Evolutionary conservation across 2,797 vertebrate species (phyloP), one percentile per base, ranked within the genome.

Genomic region (Takifugu rubripes): DNA sequence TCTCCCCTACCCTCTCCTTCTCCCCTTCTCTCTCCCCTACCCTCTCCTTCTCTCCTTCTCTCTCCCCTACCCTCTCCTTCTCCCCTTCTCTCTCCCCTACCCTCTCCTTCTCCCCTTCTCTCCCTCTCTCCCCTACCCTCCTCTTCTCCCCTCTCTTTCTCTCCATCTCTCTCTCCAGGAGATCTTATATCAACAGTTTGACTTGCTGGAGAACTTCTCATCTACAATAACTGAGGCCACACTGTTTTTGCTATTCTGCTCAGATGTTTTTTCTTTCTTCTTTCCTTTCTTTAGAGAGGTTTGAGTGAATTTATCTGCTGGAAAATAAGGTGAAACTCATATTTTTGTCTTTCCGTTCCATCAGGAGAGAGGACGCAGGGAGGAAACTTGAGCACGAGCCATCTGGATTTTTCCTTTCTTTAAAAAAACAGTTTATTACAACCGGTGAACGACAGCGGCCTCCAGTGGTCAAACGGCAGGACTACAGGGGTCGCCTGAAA

Each of bases 331-430:
- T 68, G 53, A 80, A 64, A 67, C 56, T 79, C 75, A 75, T 82
- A 84, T 88, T 85, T 80, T 80, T 61, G 71, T 83, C 72, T 79
- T 79, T 87, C 74, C 64, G 63, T 79, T 86, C 70, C 74, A 78
- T 77, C 67, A 66, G 76, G 55, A 74, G 74, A 67, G 68, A 66
- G 49, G 63, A 83, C 52, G 56, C 14, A 62, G 75, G 72, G 68
- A 79, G 84, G 87, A 86, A 82, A 86, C 66, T 86, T 87, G 90
- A 84, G 84, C 75, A 70, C 10, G 10, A 52, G 72, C 55, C 66
- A 2, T 49, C 59, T 58, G 54, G 33, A 15, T 21, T 33, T 52
- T 52, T 52, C 25, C 45, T 40, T 50, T 82, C 55, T 66, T 46
- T 46, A 9, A 2, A 33, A 33, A 33, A 33, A 33, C 8, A 33